phyloP scores from a whole-genome alignment of 2,888 invertebrate species.

The Odiellus spinosus region DNA sequence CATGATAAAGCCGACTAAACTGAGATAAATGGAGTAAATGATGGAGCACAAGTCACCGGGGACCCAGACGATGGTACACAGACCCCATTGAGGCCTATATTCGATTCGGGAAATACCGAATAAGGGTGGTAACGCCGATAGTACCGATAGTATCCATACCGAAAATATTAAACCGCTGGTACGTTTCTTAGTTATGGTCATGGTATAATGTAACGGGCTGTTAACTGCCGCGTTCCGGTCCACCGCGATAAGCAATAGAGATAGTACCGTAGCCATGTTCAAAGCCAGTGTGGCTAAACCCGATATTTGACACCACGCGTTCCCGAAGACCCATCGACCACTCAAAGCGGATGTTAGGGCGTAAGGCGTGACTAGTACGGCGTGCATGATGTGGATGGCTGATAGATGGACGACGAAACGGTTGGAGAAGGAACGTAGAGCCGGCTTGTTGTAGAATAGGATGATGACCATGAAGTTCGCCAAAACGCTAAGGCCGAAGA shows the following conservation, averaged over 20 bases:
- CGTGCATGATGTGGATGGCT: slow-evolving; percentile 34
- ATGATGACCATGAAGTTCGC: slow-evolving; percentile 55
- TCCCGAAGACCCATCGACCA: slow-evolving; percentile 25
- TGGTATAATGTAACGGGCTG: slow-evolving; percentile 45
- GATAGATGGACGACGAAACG: slow-evolving; percentile 42
- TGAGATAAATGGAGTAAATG: slow-evolving; percentile 30
- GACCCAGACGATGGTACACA: slow-evolving; percentile 25
- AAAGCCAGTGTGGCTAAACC: slow-evolving; percentile 45
- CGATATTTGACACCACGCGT: slow-evolving; percentile 36
- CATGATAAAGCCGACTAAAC: slow-evolving; percentile 33
- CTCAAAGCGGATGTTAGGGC: slow-evolving; percentile 30
- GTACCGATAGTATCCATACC: slow-evolving; percentile 31
- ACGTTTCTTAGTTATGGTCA: slow-evolving; percentile 34
- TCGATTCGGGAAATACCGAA: slow-evolving; percentile 24
- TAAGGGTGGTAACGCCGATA: slow-evolving; percentile 31
- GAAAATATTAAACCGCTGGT: slow-evolving; percentile 31
- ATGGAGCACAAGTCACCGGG: slow-evolving; percentile 23
- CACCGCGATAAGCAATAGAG: slow-evolving; percentile 44
- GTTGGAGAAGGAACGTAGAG: slow-evolving; percentile 59
- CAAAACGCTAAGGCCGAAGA: slow-evolving; percentile 48
- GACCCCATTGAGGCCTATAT: slow-evolving; percentile 14
- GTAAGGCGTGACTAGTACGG: slow-evolving; percentile 33
- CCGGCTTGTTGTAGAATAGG: slow-evolving; percentile 54
- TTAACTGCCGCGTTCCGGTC: slow-evolving; percentile 51
- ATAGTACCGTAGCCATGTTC: slow-evolving; percentile 42